Evolutionary conservation across 2,797 vertebrate genomes (phyloP), one percentile per base, ranked within the genome.

Genomic region (Sciaenops ocellatus): DNA sequence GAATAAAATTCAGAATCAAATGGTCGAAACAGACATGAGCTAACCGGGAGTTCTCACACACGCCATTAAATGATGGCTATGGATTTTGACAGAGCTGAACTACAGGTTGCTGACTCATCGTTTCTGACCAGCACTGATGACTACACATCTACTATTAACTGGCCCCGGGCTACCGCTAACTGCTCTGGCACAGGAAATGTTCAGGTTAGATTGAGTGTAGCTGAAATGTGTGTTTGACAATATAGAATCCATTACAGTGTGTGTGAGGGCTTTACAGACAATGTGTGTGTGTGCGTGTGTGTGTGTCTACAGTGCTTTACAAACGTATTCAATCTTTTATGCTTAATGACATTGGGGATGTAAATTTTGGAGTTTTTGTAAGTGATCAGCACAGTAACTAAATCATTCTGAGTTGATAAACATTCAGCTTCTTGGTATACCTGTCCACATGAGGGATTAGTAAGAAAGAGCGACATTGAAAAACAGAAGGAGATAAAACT

Each of bases 21-120:
- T 6, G 11, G 62, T 5, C 34, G 46, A 46, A 74, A 66, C 1
- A 47, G 50, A 57, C 72, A 59, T 48, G 50, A 69, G 68, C 44
- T 57, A 38, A 51, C 38, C 6, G 28, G n/a, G 56, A 74, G 73
- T 60, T 63, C 46, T 78, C 72, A 65, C 60, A 73, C 51, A 28
- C 51, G 34, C 28, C 24, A 80, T 78, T 80, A 86, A 90, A 85
- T 82, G 76, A 88, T 70, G 87, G 71, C 80, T 51, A 66, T 87
- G 56, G 84, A 77, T 86, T 85, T 70, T 73, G 84, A 90, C 78
- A 75, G 79, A 63, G 81, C 67, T 88, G 77, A 87, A 89, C 81
- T 78, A 60, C 81, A 86, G 76, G 79, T 89, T 90, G 91, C 92
- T 91, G 91, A 89, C 84, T 90, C 88, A 69, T 65, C 67, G 28